Base-by-base conservation (phyloP, 2,113 vertebrate genomes). In the Asarcornis scutulata region DNA sequence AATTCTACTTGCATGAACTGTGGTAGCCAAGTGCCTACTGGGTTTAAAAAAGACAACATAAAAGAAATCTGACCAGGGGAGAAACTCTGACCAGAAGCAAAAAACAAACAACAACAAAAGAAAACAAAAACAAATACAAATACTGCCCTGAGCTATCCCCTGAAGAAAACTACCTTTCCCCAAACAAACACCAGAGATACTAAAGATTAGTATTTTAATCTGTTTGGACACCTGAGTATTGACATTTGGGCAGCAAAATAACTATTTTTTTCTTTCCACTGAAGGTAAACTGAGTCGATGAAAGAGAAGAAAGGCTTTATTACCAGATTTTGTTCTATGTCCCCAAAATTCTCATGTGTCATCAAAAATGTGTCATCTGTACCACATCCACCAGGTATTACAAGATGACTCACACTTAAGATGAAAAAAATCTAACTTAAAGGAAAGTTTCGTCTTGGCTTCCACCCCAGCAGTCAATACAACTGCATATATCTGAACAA, bases 131-230 rank as follows among this genome's bases (percentile, higher is more conserved):
- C 13, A 53, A 53, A 53, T 7, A 58, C 27, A 55, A 29, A 55
- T 13, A 58, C 38, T 87, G 44, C 56, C 27, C 55, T 83, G 44
- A 86, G 40, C n/a, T 55, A 56, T 12, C 31, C 32, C 58, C 7
- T n/a, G 84, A 91, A 91, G 62, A 95, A 95, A 92, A 84, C 53
- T 72, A 91, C 60, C 25, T 73, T 94, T 38, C 26, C n/a, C n/a
- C 68, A 91, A 76, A 78, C 16, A 92, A 81, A 76, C 38, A 84
- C 4, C 32, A 82, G 56, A 76, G 15, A 67, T 71, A 91, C 29
- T 75, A 84, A 75, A 89, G 56, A 79, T 44, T 27, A 80, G 52
- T 27, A 73, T 17, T 87, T 82, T 73, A 88, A 91, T 73, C 63
- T 64, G 26, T 42, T 63, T 84, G 46, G 36, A 40, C 50, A 93